Percentiles rank a stretch among this genome's conserved stretches.
These are phyloP conservation scores for Champsocephalus esox DNA, from an alignment of 2,797 vertebrate genomes.

Conservation along the genomic window DNA sequence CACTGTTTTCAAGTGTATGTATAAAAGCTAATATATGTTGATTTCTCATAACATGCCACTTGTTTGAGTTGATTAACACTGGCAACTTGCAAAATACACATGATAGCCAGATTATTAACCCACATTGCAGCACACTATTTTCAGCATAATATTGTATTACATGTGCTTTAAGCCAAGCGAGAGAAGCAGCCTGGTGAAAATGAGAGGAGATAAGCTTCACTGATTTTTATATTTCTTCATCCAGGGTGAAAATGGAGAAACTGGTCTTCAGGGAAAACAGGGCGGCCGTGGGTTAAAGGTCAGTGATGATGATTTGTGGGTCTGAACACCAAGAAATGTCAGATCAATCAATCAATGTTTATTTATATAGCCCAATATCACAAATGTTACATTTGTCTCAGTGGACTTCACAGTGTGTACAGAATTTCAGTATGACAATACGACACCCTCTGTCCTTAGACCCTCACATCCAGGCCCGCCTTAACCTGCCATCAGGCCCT, in stretches of 20 bases:
- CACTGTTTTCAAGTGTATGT: background rate
- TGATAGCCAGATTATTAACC: background rate
- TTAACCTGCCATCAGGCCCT: no score
- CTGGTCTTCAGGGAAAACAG: constrained; percentile 80
- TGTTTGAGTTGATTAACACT: background rate
- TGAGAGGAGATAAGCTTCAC: constrained; percentile 15
- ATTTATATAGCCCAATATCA: no score
- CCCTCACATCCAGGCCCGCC: no score
- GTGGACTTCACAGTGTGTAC: no score
- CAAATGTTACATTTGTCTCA: no score
- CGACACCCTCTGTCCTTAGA: no score
- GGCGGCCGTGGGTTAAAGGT: constrained; percentile 86
- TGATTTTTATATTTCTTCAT: constrained; percentile 54
- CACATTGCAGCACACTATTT: background rate
- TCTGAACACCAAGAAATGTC: constrained; percentile 33
- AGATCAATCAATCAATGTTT: background rate
- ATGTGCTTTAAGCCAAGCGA: background rate
- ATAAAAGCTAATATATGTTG: background rate
- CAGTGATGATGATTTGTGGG: constrained; percentile 66
- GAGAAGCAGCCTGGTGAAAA: background rate
- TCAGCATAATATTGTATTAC: constrained; percentile 7
- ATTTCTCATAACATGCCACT: background rate
- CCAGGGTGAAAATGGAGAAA: constrained; percentile 86
- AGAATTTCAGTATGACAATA: no score
- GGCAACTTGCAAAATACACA: background rate